Evolutionary conservation across 92 coral and sea anemone species (phyloP).

Genomic region (Pocillopora grandis): DNA sequence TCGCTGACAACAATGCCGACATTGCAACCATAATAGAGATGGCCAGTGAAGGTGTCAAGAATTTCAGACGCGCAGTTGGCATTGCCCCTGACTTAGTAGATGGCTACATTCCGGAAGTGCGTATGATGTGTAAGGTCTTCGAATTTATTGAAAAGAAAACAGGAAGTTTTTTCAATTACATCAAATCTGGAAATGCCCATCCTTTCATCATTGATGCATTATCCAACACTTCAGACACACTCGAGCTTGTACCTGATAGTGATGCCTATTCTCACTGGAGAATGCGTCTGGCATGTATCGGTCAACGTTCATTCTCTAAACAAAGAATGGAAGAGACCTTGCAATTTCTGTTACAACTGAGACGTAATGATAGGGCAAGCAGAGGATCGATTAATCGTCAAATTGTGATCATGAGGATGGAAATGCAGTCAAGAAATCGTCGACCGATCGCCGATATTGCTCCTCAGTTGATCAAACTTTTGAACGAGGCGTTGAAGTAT

Average conservation of each 20-base stretch:
- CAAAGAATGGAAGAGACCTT: conserved; percentile 23
- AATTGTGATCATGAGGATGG: conserved; percentile 52
- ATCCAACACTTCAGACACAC: conserved; percentile 50
- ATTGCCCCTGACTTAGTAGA: conserved; percentile 50
- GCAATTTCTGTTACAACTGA: conserved; percentile 40
- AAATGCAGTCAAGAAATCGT: conserved; percentile 25
- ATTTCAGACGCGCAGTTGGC: conserved; percentile 63
- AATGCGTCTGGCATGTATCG: conserved; percentile 50
- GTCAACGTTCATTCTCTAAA: background rate
- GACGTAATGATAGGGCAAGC: conserved; percentile 43
- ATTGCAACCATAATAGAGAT: conserved; percentile 25
- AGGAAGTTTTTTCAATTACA: conserved; percentile 49
- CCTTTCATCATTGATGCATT: conserved; percentile 60
- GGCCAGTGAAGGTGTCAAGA: conserved; percentile 62
- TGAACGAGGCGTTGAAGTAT: conserved; percentile 50
- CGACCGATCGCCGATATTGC: conserved; percentile 34
- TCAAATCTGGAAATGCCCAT: conserved; percentile 29
- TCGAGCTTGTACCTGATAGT: conserved; percentile 65
- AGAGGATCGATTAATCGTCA: conserved; percentile 64
- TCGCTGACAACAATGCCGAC: conserved; percentile 28
- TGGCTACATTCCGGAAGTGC: conserved; percentile 62
- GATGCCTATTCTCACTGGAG: conserved; percentile 53
- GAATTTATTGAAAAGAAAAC: conserved; percentile 38
- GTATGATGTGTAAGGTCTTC: conserved; percentile 69
- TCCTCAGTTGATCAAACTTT: conserved; percentile 19